Evolutionary conservation across 2,888 invertebrate species (phyloP), one percentile per base, ranked within the genome.

Genomic region (Campopleginae sp.): DNA sequence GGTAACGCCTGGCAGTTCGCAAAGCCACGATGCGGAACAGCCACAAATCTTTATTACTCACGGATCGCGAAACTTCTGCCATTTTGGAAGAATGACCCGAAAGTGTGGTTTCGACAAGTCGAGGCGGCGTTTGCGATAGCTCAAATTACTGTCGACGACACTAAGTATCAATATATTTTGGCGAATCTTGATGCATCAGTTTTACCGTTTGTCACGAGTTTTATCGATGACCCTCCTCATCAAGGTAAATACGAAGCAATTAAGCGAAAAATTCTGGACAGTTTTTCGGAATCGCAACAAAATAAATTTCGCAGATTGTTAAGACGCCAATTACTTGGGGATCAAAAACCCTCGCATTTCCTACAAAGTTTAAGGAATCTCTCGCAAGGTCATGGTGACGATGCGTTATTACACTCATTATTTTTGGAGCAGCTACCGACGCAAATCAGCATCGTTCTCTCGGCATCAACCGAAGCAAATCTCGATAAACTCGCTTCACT

Each of bases 21-120:
- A 3, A 54, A 1, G 3, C 19, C 7, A 0, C n/a, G 27, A 3
- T 3, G 2, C 10, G 14, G 58, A 6, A 0, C 58, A 61, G 31
- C 61, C 12, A 27, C 61, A 61, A 27, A 6, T 61, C 6, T 61
- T 0, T n/a, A n/a, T 66, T 10, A 17, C 1, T 38, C 68, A 1
- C 68, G 68, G 0, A 42, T 58, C 17, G 54, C 81, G 1, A 87
- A 83, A 58, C 58, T 88, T 1, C 85, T 87, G 10, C 85, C 84
- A 0, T 87, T 88, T 51, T 88, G 85, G 87, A 83, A 80, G 17
- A 46, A 85, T 4, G 79, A 87, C 7, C 79, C 84, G 0, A 61
- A 58, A 8, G 46, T 88, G 0, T 89, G 88, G 87, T 87, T 88
- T 31, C 23, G 27, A 2, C 85, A 87, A 44, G 76, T 86, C 10